Base-by-base conservation (phyloP, 1,140 invertebrate species). In the Pygmarrhopalites habei region DNA sequence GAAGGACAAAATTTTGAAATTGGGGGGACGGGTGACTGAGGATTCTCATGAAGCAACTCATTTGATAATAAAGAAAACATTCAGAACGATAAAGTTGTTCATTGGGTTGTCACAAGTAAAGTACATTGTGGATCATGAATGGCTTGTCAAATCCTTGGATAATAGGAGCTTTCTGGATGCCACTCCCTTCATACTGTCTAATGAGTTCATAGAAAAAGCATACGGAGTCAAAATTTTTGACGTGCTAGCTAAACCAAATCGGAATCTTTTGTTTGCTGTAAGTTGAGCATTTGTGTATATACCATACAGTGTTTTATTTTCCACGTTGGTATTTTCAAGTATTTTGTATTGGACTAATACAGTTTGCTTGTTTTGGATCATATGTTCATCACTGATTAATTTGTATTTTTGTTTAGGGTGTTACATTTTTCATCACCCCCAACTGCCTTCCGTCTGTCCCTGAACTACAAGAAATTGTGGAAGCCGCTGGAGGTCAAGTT, bases 401-500 rank as follows among this genome's bases (percentile, higher is more conserved):
- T n/a, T n/a, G n/a, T n/a, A n/a, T n/a, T n/a, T n/a, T n/a, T n/a
- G n/a, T n/a, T n/a, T 75, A 90, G 77, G 87, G 86, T 15, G 83
- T 86, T 72, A 86, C 82, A 14, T 95, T 96, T 77, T 94, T 86
- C 77, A 81, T 95, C 1, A 95, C 93, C 1, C 92, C 92, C 0
- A 86, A 89, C 71, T 88, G 94, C 10, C 81, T 86, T 63, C 92
- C 92, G 0, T 81, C 83, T 5, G 81, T 82, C 5, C 77, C 79
- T 0, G 79, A 84, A 7, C 77, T 94, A n/a, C 81, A 82, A 0
- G 84, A 88, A 70, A 87, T 94, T 73, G 88, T 94, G 43, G 86
- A 90, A 72, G 82, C 84, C 66, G 91, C 89, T 32, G 92, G 92
- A 17, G 94, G 92, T 1, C 83, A 80, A 32, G 85, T 94, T 28